Evolutionary conservation across 2,113 vertebrate genomes (phyloP).

Genomic region (Phycodurus eques): DNA sequence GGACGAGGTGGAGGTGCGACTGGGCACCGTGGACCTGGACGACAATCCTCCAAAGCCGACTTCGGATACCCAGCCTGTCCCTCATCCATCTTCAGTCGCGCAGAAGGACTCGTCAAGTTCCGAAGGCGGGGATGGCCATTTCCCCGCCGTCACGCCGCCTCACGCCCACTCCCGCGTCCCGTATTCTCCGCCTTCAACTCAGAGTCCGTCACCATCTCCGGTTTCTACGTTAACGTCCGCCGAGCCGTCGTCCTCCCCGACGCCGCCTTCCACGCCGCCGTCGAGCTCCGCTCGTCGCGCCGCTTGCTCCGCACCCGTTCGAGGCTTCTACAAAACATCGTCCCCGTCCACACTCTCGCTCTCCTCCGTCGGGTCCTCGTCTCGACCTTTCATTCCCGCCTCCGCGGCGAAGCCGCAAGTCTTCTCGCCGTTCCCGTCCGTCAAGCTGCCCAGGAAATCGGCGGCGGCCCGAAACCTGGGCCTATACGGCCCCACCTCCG

Average conservation of each 20-base stretch:
- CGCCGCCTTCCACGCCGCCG: slow-evolving; percentile 28
- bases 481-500: slow-evolving; percentile 88
- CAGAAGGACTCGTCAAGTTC: slow-evolving; percentile 55
- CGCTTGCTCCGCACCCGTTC: slow-evolving; percentile 28
- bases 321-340: slow-evolving; percentile 33
- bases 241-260: slow-evolving; percentile 5
- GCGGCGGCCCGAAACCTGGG: slow-evolving; percentile 89
- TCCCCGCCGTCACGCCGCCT: slow-evolving; percentile 21
- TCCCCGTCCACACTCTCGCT: slow-evolving; percentile 54
- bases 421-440: slow-evolving; percentile 90
- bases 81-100: slow-evolving; percentile 22
- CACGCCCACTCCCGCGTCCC: slow-evolving; percentile 14
- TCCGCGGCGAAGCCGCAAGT: slow-evolving; percentile 60
- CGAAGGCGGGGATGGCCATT: slow-evolving; percentile 58
- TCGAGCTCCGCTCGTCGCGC: slow-evolving; percentile 13
- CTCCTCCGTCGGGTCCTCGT: slow-evolving; percentile 37
- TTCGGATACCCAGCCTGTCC: slow-evolving; percentile 28
- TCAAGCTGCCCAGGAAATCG: slow-evolving; percentile 92
- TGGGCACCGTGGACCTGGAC: slow-evolving; percentile 77
- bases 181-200: slow-evolving; percentile 46
- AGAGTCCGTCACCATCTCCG: slow-evolving; percentile 78
- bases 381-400: slow-evolving; percentile 49
- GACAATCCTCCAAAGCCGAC: slow-evolving; percentile 2
- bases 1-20: slow-evolving; percentile 73
- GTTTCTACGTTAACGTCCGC: slow-evolving; percentile 12